phyloP scores from a whole-genome alignment of 2,888 invertebrate species.

The Machimus atricapillus region DNA sequence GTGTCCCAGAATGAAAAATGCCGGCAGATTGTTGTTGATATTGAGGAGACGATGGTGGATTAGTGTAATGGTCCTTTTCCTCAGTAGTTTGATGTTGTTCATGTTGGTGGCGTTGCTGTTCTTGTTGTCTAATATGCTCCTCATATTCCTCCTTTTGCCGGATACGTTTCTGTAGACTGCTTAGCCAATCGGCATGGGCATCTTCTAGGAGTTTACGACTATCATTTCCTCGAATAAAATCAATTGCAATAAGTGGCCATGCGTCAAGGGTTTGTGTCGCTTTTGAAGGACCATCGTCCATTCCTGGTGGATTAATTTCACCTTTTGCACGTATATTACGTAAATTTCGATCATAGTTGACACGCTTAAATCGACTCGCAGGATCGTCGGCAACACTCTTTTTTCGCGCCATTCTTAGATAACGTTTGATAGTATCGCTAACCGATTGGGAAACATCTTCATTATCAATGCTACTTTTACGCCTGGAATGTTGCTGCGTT shows the following conservation, averaged over 20 bases:
- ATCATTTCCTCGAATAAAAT: conserved; percentile 62
- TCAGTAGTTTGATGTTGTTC: conserved; percentile 50
- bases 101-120: conserved; percentile 42
- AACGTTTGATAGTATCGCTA: conserved; percentile 85
- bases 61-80: conserved; percentile 51
- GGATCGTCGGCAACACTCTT: conserved; percentile 80
- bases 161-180: conserved; percentile 53
- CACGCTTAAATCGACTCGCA: conserved; percentile 82
- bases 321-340: conserved; percentile 83
- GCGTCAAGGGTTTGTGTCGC: conserved; percentile 80
- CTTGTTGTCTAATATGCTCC: conserved; percentile 47
- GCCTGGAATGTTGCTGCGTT: conserved; percentile 58
- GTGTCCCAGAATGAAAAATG: conserved; percentile 66
- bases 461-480: conserved; percentile 81
- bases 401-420: conserved; percentile 85
- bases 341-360: conserved; percentile 86
- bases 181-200: conserved; percentile 55
- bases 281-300: conserved; percentile 78
- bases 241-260: conserved; percentile 70
- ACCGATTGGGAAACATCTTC: conserved; percentile 87
- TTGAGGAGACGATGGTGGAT: conserved; percentile 58
- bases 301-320: conserved; percentile 76
- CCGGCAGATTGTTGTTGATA: conserved; percentile 56
- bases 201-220: conserved; percentile 50
- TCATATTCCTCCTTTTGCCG: conserved; percentile 53